Conservation (phyloP, 2,888 invertebrate genomes). For the Portevinia maculata region DNA sequence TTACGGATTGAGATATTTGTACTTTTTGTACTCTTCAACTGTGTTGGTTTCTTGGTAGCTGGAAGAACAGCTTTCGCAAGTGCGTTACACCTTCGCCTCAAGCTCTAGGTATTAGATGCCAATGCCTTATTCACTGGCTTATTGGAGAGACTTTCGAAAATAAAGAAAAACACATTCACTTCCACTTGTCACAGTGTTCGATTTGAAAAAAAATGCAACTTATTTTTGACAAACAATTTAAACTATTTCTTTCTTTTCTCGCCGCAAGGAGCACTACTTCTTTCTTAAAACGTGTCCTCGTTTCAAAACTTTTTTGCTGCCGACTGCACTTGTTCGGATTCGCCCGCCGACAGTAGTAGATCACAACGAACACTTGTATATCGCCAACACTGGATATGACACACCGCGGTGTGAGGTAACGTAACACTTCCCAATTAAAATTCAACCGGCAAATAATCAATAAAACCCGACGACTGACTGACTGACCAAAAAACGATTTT, state of each 20-base stretch:
- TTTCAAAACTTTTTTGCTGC: conserved; percentile 3
- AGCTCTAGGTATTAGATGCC: conserved; percentile 12
- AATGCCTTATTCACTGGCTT: conserved; percentile 20
- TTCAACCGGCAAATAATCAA: conserved; percentile 65
- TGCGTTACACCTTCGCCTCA: conserved; percentile 50
- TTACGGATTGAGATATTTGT: conserved; percentile 50
- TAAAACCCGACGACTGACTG: conserved; percentile 42
- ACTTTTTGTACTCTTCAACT: conserved; percentile 21
- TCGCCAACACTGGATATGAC: conserved; percentile 11
- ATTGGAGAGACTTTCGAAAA: conserved; percentile 33
- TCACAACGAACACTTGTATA: conserved; percentile 53
- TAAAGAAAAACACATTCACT: conserved; percentile 49
- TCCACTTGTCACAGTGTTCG: conserved; percentile 45
- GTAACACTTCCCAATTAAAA: conserved; percentile 61
- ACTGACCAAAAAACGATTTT: conserved; percentile 49
- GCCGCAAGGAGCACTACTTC: conserved; percentile 13
- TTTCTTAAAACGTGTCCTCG: not conserved
- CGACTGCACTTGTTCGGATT: conserved; percentile 65
- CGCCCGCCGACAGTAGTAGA: conserved; percentile 39
- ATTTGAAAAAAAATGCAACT: conserved; percentile 14
- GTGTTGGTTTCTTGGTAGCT: conserved; percentile 3
- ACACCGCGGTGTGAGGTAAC: conserved; percentile 12
- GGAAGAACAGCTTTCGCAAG: conserved; percentile 29
- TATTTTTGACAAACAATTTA: not conserved
- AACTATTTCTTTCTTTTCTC: not conserved